These are phyloP conservation scores for Charaxes varanes DNA, from an alignment of 1,140 invertebrate species.

Conservation along the genomic window DNA sequence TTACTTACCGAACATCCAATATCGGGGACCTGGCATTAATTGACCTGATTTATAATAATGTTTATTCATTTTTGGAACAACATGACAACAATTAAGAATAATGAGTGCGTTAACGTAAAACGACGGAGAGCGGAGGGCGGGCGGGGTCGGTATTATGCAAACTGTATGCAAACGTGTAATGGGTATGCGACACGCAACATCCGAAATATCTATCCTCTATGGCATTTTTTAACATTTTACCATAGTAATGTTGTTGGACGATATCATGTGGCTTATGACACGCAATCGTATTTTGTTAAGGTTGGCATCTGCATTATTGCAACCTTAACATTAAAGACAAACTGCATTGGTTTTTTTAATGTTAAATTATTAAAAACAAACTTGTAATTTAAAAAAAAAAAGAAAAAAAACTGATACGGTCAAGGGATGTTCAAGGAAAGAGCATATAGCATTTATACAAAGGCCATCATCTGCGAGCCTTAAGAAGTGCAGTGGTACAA, in stretches of 20 bases:
- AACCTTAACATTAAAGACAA: too few species aligned
- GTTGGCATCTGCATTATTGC: too few species aligned
- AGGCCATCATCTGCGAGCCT: too few species aligned
- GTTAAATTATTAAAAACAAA: too few species aligned
- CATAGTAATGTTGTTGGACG: neutral
- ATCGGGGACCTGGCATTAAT: conserved; percentile 14
- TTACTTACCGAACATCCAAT: conserved; percentile 31
- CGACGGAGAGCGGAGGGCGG: conserved; percentile 4
- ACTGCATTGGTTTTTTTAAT: too few species aligned
- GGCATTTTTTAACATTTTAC: neutral
- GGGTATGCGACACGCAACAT: conserved; percentile 21
- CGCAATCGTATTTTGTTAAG: too few species aligned
- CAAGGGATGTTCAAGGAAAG: too few species aligned
- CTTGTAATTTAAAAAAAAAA: too few species aligned
- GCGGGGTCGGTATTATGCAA: conserved; percentile 26
- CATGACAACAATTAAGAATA: conserved; percentile 34
- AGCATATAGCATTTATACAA: too few species aligned
- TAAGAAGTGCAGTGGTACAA: too few species aligned
- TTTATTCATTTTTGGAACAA: conserved; percentile 28
- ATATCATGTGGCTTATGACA: too few species aligned
- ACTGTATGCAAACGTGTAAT: conserved; percentile 29
- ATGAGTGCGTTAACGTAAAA: conserved; percentile 29
- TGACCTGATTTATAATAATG: conserved; percentile 34
- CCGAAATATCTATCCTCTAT: neutral
- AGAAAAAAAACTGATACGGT: too few species aligned